phyloP scores from a whole-genome alignment of 2,888 invertebrate genomes.

The Cremastobaeus sp. region DNA sequence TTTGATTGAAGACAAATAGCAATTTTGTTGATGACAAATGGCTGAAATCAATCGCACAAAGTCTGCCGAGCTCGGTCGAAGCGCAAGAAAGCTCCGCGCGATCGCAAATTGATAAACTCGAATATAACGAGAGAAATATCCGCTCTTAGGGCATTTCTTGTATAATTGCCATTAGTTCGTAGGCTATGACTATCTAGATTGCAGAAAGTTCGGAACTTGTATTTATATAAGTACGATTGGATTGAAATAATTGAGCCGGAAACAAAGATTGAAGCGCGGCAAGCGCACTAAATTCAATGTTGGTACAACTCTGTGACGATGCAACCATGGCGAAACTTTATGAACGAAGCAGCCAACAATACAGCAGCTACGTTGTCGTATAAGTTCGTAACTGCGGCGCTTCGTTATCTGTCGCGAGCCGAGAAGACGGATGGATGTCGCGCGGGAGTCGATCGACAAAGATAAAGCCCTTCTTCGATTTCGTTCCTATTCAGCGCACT shows the following conservation, averaged over 20 bases:
- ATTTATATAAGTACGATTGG: constrained; percentile 61
- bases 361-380: constrained; percentile 52
- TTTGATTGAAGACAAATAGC: too few species aligned
- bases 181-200: constrained; percentile 36
- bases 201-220: constrained; percentile 50
- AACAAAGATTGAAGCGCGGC: constrained; percentile 57
- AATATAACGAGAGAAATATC: constrained; percentile 23
- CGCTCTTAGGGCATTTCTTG: constrained; percentile 23
- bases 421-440: constrained; percentile 21
- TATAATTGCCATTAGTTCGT: constrained; percentile 39
- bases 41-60: too few species aligned
- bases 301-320: constrained; percentile 58
- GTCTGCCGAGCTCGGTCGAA: too few species aligned
- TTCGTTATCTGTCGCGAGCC: constrained; percentile 56
- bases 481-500: background rate
- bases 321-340: constrained; percentile 60
- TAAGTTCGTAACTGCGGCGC: constrained; percentile 59
- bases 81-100: too few species aligned
- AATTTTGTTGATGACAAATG: too few species aligned
- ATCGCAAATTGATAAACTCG: too few species aligned
- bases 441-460: background rate
- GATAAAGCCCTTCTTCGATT: constrained; percentile 1
- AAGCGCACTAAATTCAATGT: constrained; percentile 54
- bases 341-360: constrained; percentile 60
- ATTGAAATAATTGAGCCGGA: constrained; percentile 61